Evolutionary conservation across 2,113 vertebrate species (phyloP).

Genomic region (Onychostoma macrolepis): DNA sequence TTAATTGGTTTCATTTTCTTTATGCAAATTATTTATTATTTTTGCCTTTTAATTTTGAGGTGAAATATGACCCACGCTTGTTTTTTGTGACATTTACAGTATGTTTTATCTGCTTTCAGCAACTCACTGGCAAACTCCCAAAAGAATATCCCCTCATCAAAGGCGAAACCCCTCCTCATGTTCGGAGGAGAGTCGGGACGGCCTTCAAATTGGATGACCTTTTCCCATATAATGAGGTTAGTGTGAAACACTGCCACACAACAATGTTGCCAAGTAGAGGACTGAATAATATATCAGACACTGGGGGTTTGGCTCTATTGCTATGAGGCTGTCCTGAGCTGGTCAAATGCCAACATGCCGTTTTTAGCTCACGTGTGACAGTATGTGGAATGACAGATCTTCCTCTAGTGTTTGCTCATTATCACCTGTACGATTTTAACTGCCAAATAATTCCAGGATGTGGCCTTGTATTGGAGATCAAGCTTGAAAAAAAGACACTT

Average conservation of each 20-base stretch:
- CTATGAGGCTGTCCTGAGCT: not conserved
- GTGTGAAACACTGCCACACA: slow-evolving; percentile 11
- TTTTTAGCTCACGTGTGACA: not conserved
- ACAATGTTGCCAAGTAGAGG: not conserved
- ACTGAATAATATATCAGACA: not conserved
- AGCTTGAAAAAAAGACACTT: not conserved
- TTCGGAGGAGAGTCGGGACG: slow-evolving; percentile 88
- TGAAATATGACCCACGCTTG: not conserved
- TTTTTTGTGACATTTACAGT: not conserved
- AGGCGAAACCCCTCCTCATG: slow-evolving; percentile 88
- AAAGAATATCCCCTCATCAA: slow-evolving; percentile 88
- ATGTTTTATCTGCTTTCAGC: slow-evolving; percentile 73
- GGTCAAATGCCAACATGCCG: not conserved
- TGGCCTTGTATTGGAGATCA: not conserved
- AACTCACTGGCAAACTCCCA: slow-evolving; percentile 92
- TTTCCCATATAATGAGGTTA: slow-evolving; percentile 90
- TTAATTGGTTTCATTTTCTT: not conserved
- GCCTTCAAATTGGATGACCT: slow-evolving; percentile 90
- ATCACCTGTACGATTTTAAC: not conserved
- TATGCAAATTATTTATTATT: not conserved
- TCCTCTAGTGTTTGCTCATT: not conserved
- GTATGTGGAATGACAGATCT: not conserved
- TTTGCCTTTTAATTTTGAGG: not conserved
- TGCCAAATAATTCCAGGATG: not conserved
- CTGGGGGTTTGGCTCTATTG: not conserved